Evolutionary conservation across 2,797 vertebrate species (phyloP), one percentile per base, ranked within the genome.

Genomic region (Arnoldichthys spilopterus): DNA sequence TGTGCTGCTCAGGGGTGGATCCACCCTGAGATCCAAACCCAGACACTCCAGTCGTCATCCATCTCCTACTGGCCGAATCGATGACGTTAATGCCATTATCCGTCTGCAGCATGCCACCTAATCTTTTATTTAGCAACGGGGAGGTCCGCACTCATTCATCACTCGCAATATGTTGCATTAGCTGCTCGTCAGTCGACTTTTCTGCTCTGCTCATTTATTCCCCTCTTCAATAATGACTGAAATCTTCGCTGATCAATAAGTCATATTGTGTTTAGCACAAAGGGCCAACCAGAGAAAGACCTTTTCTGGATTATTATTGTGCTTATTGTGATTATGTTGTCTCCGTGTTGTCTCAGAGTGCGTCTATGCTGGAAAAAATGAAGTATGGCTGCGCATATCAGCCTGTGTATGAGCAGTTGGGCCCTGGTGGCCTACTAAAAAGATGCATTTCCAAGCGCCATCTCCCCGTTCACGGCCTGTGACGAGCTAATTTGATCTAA

Each of bases 41-140:
- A 59, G 58, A n/a, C 70, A 26, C 28, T 49, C 72, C 66, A 47
- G 68, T 63, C 49, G 20, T 70, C 74, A 69, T 34, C 76, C 76
- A 62, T 78, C 81, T 72, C 85, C 70, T 53, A 72, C 75, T 81
- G 81, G 83, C 78, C 86, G 86, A 83, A 86, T 78, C 84, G 74
- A 83, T 84, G 71, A 79, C 76, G 68, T 81, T 85, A 85, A 87
- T 84, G 81, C 58, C 78, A 82, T 86, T 84, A 86, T 79, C 82
- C 22, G 30, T 77, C 83, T 83, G 74, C 82, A 74, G 71, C 69
- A 73, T 68, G 80, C 77, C 72, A 76, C 64, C 77, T 86, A 84
- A 88, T 86, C 84, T 76, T 83, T 84, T 83, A 85, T 85, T 87
- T 85, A 84, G 77, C 76, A 72, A 80, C 74, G 51, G 30, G 69